Evolutionary conservation across 2,888 invertebrate species (phyloP).

Genomic region (Galerucella calmariensis): DNA sequence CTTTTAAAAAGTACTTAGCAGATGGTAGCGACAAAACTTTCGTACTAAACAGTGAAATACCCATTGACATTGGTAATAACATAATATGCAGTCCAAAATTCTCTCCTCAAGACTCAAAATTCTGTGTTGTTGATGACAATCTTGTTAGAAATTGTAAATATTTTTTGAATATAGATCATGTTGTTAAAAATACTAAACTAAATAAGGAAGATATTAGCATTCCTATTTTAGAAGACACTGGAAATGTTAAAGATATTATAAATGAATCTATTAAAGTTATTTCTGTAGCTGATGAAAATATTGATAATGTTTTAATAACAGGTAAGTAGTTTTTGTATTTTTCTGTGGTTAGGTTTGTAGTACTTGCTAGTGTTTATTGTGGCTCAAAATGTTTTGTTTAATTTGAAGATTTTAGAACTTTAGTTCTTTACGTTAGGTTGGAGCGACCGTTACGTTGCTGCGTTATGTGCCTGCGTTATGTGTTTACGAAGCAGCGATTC

Average conservation of each 20-base stretch:
- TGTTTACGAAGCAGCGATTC: no score
- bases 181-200: conserved; percentile 35
- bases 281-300: conserved; percentile 44
- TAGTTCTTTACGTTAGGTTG: no score
- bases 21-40: conserved; percentile 67
- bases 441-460: no score
- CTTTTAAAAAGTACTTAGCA: conserved; percentile 68
- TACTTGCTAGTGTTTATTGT: no score
- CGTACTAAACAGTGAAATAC: conserved; percentile 68
- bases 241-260: conserved; percentile 68
- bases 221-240: conserved; percentile 56
- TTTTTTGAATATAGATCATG: conserved; percentile 45
- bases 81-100: conserved; percentile 55
- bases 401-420: background rate
- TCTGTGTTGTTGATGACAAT: conserved; percentile 67
- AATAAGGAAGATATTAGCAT: conserved; percentile 21
- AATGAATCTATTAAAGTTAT: conserved; percentile 59
- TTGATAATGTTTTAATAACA: conserved; percentile 65
- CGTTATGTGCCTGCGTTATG: no score
- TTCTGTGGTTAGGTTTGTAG: no score
- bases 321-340: conserved; percentile 57
- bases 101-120: conserved; percentile 66
- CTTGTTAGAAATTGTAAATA: conserved; percentile 68
- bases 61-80: conserved; percentile 64
- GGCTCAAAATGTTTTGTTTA: background rate